Base-by-base conservation (phyloP, 2,797 vertebrate genomes). In the Sorex maritimensis region DNA sequence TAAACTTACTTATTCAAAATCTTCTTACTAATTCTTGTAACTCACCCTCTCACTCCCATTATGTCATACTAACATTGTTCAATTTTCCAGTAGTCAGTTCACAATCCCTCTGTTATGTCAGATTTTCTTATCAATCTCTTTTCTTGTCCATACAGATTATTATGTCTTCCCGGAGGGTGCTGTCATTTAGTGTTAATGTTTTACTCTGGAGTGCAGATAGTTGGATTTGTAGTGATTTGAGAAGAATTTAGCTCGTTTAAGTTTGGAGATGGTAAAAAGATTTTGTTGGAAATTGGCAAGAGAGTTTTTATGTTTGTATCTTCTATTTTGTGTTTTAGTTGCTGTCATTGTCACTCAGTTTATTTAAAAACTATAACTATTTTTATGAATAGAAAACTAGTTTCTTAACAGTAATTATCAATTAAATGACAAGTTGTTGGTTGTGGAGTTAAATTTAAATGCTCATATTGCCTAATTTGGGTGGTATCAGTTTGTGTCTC, bases 181-280 rank as follows among this genome's bases (percentile, higher is more conserved):
- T 94, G 26, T 86, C 81, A 85, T 82, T 95, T 79, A 86, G 15
- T 77, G 52, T 89, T 92, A 79, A 52, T 77, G 38, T 69, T 86
- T 94, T 87, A 79, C n/a, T 85, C 58, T 19, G 15, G 41, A 92
- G 74, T 77, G 69, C 21, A 23, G 73, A 4, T 28, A 65, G 49
- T 81, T 49, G 49, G 24, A 78, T 65, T 23, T 92, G 15, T 24
- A 77, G 30, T 88, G 83, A 69, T 91, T 93, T 94, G 6, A 86
- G 49, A 69, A 95, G 49, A 82, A 88, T 90, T 82, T 80, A 79
- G 55, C 23, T 94, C n/a, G 19, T 68, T 85, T 80, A 38, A 61
- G 1, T 83, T 79, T 80, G 49, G n/a, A 72, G n/a, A 7, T 17
- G 80, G 34, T 67, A 52, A 61, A 82, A 85, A 92, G 41, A n/a